Percentiles rank a stretch among this genome's conserved stretches.
These are phyloP conservation scores for Aselliscus stoliczkanus DNA, from an alignment of 2,797 vertebrate species.

Conservation along the genomic window DNA sequence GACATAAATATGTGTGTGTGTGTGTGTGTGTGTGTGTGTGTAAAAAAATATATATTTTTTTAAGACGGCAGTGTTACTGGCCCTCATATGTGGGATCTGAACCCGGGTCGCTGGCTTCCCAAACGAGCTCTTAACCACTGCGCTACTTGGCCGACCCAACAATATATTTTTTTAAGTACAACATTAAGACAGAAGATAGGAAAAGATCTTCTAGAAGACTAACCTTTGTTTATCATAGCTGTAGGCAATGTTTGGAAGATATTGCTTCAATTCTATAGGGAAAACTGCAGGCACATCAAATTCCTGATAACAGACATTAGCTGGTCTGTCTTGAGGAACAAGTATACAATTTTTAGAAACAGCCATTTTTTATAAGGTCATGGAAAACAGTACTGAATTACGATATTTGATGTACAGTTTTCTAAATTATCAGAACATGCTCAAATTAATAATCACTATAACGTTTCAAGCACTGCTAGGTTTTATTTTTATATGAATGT, in stretches of 20 bases:
- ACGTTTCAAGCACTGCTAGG: not conserved
- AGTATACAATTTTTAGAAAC: not conserved
- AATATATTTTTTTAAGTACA: not conserved
- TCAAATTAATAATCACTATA: slow-evolving; percentile 18
- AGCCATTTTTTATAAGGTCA: not conserved
- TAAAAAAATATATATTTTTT: too few species aligned
- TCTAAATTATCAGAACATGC: not conserved
- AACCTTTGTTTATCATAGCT: slow-evolving; percentile 83
- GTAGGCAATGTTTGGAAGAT: slow-evolving; percentile 92
- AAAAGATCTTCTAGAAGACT: slow-evolving; percentile 26
- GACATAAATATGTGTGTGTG: too few species aligned
- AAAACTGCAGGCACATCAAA: slow-evolving; percentile 89
- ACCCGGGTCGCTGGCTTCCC: too few species aligned
- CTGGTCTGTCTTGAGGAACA: slow-evolving; percentile 84
- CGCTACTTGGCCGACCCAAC: too few species aligned
- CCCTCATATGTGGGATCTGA: too few species aligned
- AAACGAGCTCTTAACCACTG: too few species aligned
- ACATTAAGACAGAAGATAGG: not conserved
- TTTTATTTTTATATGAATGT: not conserved
- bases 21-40: too few species aligned
- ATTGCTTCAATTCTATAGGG: slow-evolving; percentile 90
- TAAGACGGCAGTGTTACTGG: too few species aligned
- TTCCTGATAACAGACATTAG: slow-evolving; percentile 96
- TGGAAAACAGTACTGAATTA: not conserved
- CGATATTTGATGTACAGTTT: not conserved